Evolutionary conservation across 2,888 invertebrate genomes (phyloP), one percentile per base, ranked within the genome.

Genomic region (Linyphia triangularis): DNA sequence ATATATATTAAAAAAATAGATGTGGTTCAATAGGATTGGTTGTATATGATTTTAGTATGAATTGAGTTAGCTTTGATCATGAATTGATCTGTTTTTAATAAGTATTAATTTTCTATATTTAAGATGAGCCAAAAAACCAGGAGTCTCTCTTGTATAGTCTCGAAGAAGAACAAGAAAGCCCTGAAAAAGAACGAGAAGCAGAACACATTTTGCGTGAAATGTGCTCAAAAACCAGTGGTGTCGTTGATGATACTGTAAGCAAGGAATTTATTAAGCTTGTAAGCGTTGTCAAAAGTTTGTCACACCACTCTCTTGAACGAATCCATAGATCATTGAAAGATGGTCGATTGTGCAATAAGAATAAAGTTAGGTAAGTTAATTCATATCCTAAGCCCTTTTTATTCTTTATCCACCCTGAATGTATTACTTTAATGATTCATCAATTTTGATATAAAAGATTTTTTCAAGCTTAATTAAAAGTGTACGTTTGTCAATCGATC

Each of bases 311-410:
- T 24, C 19, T 85, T n/a, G 30, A 78, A 1, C 24, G 26, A 40
- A 65, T 89, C 19, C 30, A 89, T 9, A 19, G 3, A 10, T 81
- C 57, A 26, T 33, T 82, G 37, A 51, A 77, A 65, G 67, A 37
- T 59, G 79, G 84, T 16, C 33, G 40, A 22, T 5, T 89, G 2
- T 89, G 89, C 59, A 30, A 30, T 13, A 78, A 84, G 24, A 75
- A 57, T 61, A 84, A 79, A 84, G 33, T 82, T 2, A 61, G 22
- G 89, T 89, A 79, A 72, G 83, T 70, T n/a, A 43, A 51, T n/a
- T n/a, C n/a, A n/a, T n/a, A n/a, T n/a, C n/a, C n/a, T n/a, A n/a
- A n/a, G n/a, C n/a, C n/a, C n/a, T n/a, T n/a, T n/a, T n/a, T n/a
- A n/a, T n/a, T n/a, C n/a, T n/a, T n/a, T n/a, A n/a, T n/a, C n/a